Percentiles rank a stretch among this genome's conserved stretches.
Evolutionary conservation across 2,888 invertebrate genomes (phyloP).

Genomic region (Parnassius apollo): DNA sequence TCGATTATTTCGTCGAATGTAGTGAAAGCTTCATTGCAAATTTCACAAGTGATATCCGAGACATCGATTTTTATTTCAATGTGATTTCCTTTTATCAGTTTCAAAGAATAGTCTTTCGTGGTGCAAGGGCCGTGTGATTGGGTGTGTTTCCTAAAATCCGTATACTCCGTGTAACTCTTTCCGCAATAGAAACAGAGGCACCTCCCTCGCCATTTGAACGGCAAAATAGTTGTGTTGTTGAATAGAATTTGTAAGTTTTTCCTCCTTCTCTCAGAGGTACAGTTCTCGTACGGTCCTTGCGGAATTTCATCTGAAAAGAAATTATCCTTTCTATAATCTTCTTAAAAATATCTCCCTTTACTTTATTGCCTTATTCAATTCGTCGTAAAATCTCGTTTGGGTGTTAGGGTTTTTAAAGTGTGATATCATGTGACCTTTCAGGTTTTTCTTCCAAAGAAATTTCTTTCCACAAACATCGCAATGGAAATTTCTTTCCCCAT

Average conservation of each 20-base stretch:
- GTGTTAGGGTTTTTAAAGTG: conserved; percentile 42
- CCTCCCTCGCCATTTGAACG: conserved; percentile 69
- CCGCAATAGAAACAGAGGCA: conserved; percentile 69
- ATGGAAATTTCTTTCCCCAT: conserved; percentile 73
- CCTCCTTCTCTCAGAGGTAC: conserved; percentile 57
- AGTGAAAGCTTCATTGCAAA: conserved; percentile 56
- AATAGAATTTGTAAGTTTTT: conserved; percentile 68
- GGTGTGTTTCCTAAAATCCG: conserved; percentile 61
- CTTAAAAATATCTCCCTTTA: conserved; percentile 26
- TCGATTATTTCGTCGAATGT: conserved; percentile 52
- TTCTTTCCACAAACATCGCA: conserved; percentile 81
- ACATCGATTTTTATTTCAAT: conserved; percentile 65
- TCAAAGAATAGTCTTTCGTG: conserved; percentile 53
- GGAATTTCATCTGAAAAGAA: conserved; percentile 68
- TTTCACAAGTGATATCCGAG: conserved; percentile 59
- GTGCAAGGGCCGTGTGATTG: conserved; percentile 55
- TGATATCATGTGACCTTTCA: conserved; percentile 75
- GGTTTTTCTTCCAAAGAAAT: conserved; percentile 80
- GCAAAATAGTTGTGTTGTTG: conserved; percentile 66
- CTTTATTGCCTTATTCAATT: conserved; percentile 7
- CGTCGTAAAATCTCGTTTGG: conserved; percentile 2
- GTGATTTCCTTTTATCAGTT: conserved; percentile 53
- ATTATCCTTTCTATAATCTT: conserved; percentile 55
- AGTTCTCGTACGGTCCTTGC: conserved; percentile 51
- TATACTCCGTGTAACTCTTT: conserved; percentile 49